A percentile compares a stretch with the other conserved stretches of the same genome.
Evolutionary conservation across 2,888 invertebrate genomes (phyloP).

Genomic region (Drosophila ustulata): DNA sequence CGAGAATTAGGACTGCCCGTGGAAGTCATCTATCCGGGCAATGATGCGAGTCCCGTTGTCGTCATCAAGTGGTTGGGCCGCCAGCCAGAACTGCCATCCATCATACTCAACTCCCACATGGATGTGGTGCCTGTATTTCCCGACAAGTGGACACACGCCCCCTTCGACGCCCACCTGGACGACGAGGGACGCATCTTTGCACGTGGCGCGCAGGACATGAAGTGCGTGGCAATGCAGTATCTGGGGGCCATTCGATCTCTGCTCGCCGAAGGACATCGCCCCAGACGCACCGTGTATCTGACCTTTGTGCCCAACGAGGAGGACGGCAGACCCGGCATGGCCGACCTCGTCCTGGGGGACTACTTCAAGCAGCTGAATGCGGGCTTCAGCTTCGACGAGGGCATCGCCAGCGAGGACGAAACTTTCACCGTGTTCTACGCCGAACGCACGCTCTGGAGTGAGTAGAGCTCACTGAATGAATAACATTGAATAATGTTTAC

Average conservation of each 20-base stretch:
- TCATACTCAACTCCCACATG: constrained; percentile 95
- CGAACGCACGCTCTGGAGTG: constrained; percentile 90
- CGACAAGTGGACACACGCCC: constrained; percentile 94
- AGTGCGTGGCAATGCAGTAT: constrained; percentile 91
- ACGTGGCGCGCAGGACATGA: constrained; percentile 95
- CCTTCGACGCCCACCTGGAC: constrained; percentile 94
- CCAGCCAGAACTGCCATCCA: constrained; percentile 88
- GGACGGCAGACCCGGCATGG: constrained; percentile 91
- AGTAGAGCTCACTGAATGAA: not conserved
- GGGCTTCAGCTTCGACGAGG: constrained; percentile 92
- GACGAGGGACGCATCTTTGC: constrained; percentile 94
- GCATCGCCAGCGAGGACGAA: constrained; percentile 89
- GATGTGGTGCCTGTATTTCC: constrained; percentile 98
- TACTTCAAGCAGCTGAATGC: constrained; percentile 90
- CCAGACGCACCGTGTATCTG: constrained; percentile 89
- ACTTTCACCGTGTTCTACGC: constrained; percentile 88
- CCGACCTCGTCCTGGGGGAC: constrained; percentile 87
- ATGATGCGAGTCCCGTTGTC: constrained; percentile 89
- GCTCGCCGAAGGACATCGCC: constrained; percentile 86
- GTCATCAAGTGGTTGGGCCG: constrained; percentile 92
- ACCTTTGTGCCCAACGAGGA: constrained; percentile 88
- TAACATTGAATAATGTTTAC: not conserved
- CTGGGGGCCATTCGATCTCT: constrained; percentile 90
- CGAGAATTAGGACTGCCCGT: constrained; percentile 88
- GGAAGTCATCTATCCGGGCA: constrained; percentile 86